Evolutionary conservation across 2,888 invertebrate species (phyloP).

Genomic region (Hypena proboscidalis): DNA sequence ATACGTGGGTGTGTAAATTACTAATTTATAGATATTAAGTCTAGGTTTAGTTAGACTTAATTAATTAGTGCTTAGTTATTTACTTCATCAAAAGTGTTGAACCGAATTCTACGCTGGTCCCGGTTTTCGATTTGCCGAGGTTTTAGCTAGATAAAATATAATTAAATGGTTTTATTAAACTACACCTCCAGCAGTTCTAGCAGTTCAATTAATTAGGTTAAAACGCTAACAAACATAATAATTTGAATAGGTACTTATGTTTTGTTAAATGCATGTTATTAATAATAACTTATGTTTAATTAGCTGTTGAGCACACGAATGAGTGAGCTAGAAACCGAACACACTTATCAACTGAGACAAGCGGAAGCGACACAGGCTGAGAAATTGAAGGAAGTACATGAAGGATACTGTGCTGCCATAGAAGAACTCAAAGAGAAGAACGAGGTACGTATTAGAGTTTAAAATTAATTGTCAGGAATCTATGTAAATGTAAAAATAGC

Average conservation of each 20-base stretch:
- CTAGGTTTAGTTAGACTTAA: no score
- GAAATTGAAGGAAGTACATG: slow-evolving; percentile 92
- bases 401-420: slow-evolving; percentile 92
- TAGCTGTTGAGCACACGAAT: slow-evolving; percentile 88
- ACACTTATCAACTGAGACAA: slow-evolving; percentile 93
- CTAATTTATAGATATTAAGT: no score
- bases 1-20: no score
- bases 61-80: no score
- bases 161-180: no score
- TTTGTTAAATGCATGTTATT: background rate
- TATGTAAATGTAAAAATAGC: slow-evolving; percentile 1
- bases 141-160: no score
- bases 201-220: no score
- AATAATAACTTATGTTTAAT: slow-evolving; percentile 34
- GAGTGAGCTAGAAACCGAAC: slow-evolving; percentile 94
- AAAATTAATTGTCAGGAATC: background rate
- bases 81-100: no score
- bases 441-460: slow-evolving; percentile 68
- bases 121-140: no score
- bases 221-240: background rate
- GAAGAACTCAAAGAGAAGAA: slow-evolving; percentile 91
- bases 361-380: slow-evolving; percentile 92
- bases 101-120: no score
- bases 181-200: no score
- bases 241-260: background rate